phyloP scores from a whole-genome alignment of 2,797 vertebrate species.

The Eleutherodactylus coqui region DNA sequence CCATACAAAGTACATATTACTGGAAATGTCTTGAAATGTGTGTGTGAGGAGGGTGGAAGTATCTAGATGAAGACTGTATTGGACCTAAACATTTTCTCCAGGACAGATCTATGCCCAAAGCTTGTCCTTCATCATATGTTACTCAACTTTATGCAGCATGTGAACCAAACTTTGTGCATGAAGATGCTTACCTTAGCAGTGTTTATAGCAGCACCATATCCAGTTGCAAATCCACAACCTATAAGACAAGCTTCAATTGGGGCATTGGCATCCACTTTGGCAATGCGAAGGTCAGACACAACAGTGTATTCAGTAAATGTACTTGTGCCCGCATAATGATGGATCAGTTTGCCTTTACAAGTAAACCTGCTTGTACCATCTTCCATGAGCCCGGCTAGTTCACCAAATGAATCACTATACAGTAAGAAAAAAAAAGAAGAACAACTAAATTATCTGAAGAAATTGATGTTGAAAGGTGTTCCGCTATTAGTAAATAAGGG shows the following conservation, averaged over 20 bases:
- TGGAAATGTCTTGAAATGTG: too few species aligned
- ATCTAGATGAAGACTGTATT: too few species aligned
- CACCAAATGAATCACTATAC: accelerated
- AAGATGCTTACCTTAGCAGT: slow-evolving; percentile 76
- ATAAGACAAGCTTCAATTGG: slow-evolving; percentile 81
- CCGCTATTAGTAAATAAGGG: too few species aligned
- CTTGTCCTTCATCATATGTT: not conserved
- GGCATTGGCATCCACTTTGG: slow-evolving; percentile 75
- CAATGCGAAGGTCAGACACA: slow-evolving; percentile 72
- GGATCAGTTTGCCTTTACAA: slow-evolving; percentile 76
- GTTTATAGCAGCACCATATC: slow-evolving; percentile 81
- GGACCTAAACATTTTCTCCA: too few species aligned
- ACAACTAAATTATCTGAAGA: not conserved
- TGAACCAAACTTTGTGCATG: not conserved
- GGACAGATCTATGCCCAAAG: too few species aligned
- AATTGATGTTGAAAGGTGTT: not conserved
- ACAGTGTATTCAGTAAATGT: slow-evolving; percentile 83
- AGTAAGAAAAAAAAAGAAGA: not conserved
- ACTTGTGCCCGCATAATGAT: slow-evolving; percentile 73
- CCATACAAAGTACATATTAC: too few species aligned
- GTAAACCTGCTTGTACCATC: slow-evolving; percentile 77
- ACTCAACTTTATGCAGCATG: not conserved
- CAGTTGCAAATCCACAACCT: slow-evolving; percentile 83
- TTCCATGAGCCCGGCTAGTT: slow-evolving; percentile 63
- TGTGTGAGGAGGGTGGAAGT: too few species aligned